Base-by-base conservation (phyloP, 1,140 invertebrate genomes). In the Pseudomyrmex gracilis region DNA sequence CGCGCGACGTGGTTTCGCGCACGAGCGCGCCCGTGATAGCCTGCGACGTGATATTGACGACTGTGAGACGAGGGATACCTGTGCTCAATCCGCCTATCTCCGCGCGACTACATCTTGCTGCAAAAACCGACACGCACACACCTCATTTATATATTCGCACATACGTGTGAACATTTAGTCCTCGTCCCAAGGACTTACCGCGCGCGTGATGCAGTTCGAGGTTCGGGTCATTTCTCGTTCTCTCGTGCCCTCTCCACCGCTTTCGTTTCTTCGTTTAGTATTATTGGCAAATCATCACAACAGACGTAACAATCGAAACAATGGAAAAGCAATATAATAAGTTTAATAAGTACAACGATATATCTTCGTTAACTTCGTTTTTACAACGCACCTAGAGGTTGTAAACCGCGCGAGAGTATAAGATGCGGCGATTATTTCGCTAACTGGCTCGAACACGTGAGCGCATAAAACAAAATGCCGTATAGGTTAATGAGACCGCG, bases 401-500 rank as follows among this genome's bases (percentile, higher is more conserved):
- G 51, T 70, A 78, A 78, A 70, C 5, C 20, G 34, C 34, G 34
- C 34, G 20, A 78, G 34, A 90, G 88, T 89, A 87, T 34, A 85
- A 84, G 80, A 90, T 82, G 64, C 70, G 51, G 55, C 58, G 73
- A 80, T 89, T 87, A 90, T 87, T 90, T 89, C 67, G 85, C 70
- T 85, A 87, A 70, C 57, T 55, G 49, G 34, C 71, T 63, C 34
- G 67, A 78, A 84, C 49, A 66, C 45, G 73, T 61, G 82, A 86
- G 47, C 67, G 64, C 66, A 43, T 78, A 68, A 85, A 88, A 90
- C 86, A 83, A 90, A 84, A 90, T 84, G 76, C 70, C 49, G 57
- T 64, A 87, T 73, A 34, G 34, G 74, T 89, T 88, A 88, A 90
- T 84, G 86, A 90, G 89, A 68, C 78, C 68, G 60, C 20, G 61